phyloP scores from a whole-genome alignment of 2,797 vertebrate genomes.

The Tolypeutes matacus region DNA sequence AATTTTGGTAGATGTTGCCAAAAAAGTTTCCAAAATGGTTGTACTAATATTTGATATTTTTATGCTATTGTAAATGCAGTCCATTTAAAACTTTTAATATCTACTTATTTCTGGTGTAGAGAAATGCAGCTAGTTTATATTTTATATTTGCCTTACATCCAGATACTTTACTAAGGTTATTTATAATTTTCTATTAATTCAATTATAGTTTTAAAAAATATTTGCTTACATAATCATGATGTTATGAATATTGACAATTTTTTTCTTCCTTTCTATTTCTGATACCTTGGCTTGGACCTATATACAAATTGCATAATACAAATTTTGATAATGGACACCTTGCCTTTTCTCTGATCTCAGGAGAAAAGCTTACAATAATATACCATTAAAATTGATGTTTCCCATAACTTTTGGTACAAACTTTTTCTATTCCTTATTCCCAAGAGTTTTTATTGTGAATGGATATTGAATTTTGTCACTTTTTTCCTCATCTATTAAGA shows the following conservation, averaged over 20 bases:
- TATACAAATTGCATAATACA: background rate
- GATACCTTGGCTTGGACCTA: background rate
- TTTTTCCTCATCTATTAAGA: background rate
- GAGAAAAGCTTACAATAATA: background rate
- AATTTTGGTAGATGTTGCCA: background rate
- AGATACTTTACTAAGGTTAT: background rate
- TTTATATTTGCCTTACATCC: background rate
- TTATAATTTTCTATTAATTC: background rate
- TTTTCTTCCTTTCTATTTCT: background rate
- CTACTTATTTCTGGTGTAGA: background rate
- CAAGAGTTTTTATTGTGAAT: background rate
- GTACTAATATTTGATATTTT: slow-evolving; percentile 23
- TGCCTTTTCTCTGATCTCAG: background rate
- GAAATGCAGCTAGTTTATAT: background rate
- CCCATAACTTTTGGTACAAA: background rate
- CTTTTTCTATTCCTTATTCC: background rate
- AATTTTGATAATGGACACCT: background rate
- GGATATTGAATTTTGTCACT: background rate
- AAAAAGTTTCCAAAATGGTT: background rate
- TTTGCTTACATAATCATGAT: background rate
- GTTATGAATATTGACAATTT: background rate
- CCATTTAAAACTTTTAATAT: background rate
- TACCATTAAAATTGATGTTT: background rate
- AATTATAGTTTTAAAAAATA: background rate
- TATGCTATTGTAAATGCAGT: background rate